These are phyloP conservation scores for Lamellibrachia luymesi DNA, from an alignment of 1,140 invertebrate genomes.

Conservation along the genomic window DNA sequence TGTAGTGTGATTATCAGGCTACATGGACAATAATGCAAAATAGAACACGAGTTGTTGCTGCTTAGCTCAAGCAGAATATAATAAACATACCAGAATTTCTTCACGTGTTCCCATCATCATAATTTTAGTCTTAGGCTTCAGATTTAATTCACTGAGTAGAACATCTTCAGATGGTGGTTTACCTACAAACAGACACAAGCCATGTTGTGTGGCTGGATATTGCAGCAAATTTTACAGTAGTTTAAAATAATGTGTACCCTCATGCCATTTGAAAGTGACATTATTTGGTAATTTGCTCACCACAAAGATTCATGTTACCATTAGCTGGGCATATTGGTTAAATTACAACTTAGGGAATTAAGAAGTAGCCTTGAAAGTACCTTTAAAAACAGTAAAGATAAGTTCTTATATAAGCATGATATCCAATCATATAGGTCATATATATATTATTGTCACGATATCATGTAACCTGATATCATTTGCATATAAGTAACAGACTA, in stretches of 20 bases:
- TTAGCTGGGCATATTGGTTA: background rate
- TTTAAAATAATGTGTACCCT: background rate
- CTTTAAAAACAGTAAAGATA: too few relatives aligned
- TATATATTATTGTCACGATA: too few relatives aligned
- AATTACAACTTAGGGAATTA: too few relatives aligned
- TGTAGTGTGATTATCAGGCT: background rate
- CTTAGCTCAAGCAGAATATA: background rate
- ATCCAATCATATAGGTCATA: too few relatives aligned
- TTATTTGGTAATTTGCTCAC: background rate
- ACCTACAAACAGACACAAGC: constrained; percentile 61
- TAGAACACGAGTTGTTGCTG: background rate
- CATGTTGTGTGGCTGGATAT: background rate
- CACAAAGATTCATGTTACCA: background rate
- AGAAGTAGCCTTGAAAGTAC: too few relatives aligned
- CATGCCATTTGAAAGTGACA: background rate
- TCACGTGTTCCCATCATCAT: constrained; percentile 97
- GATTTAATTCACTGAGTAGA: constrained; percentile 68
- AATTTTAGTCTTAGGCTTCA: constrained; percentile 87
- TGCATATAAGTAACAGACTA: too few relatives aligned
- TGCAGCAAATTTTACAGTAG: background rate
- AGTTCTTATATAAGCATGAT: too few relatives aligned
- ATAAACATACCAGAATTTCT: constrained; percentile 79
- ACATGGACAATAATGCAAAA: background rate
- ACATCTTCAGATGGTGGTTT: constrained; percentile 75
- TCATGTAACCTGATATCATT: too few relatives aligned